Percentiles rank a stretch among this genome's conserved stretches.
phyloP scores from a whole-genome alignment of 2,888 invertebrate species.

The Pseudococcus viburni region DNA sequence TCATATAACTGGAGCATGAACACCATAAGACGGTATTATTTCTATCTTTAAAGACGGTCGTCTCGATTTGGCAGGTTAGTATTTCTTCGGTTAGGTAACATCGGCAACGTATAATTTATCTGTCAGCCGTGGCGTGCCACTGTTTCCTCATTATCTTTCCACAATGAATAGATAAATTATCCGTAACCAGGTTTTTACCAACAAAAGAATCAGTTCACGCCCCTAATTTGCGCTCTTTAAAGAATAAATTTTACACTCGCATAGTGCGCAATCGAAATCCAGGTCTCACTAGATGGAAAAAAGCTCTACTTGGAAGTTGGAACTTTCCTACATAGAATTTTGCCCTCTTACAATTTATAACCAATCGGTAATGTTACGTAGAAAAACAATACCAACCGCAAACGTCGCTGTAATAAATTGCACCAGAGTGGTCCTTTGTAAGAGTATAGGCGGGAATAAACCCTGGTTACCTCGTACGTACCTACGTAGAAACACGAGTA shows the following conservation, averaged over 20 bases:
- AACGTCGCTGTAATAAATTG: not conserved
- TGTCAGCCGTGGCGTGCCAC: constrained; percentile 61
- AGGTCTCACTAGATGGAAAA: not conserved
- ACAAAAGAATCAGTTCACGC: constrained; percentile 60
- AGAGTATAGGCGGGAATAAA: not conserved
- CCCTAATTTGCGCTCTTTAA: constrained; percentile 57
- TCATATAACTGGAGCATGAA: constrained; percentile 53
- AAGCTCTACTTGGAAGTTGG: not conserved
- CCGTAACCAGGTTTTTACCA: constrained; percentile 44
- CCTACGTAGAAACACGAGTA: too few species aligned
- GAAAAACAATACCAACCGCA: constrained; percentile 14
- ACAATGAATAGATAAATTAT: constrained; percentile 64
- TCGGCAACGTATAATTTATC: constrained; percentile 59
- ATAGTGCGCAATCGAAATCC: not conserved
- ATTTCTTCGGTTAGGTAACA: constrained; percentile 48
- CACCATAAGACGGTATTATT: constrained; percentile 21
- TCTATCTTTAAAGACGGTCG: constrained; percentile 6
- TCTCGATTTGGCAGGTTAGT: constrained; percentile 59
- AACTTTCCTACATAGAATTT: not conserved
- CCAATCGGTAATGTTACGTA: not conserved
- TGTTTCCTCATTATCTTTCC: constrained; percentile 63
- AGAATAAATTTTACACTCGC: not conserved
- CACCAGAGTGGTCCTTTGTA: not conserved
- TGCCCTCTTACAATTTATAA: not conserved
- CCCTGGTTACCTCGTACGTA: too few species aligned